Conservation (phyloP, 2,113 vertebrate genomes). For the Muntiacus reevesi region DNA sequence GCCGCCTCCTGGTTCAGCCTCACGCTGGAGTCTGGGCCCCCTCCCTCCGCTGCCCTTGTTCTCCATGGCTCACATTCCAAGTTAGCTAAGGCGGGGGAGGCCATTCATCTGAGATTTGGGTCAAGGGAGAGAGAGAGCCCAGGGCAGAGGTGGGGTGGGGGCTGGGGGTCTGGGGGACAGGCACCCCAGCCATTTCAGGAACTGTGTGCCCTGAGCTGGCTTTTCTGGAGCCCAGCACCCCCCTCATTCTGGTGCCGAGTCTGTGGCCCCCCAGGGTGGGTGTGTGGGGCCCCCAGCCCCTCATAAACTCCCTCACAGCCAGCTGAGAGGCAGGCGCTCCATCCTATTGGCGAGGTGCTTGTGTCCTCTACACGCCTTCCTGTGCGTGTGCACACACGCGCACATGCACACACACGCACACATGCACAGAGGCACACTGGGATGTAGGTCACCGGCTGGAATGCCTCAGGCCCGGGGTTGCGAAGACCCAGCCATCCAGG, state of each 20-base stretch:
- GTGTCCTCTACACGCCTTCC: rapidly evolving
- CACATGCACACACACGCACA: not conserved
- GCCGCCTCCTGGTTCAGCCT: not conserved
- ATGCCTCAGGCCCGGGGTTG: not conserved
- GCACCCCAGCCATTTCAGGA: not conserved
- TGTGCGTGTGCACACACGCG: rapidly evolving
- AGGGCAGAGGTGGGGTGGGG: not conserved
- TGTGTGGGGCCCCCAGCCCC: rapidly evolving
- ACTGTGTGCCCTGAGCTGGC: not conserved
- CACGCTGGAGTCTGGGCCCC: not conserved
- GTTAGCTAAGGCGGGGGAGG: not conserved
- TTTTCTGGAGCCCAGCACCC: not conserved
- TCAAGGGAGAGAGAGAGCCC: not conserved
- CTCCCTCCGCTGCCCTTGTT: not conserved
- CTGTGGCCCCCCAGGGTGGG: rapidly evolving
- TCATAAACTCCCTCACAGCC: not conserved
- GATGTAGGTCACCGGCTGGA: constrained; percentile 58
- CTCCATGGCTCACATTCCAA: not conserved
- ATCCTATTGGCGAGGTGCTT: not conserved
- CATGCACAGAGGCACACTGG: not conserved
- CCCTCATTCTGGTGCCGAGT: not conserved
- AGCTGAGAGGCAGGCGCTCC: not conserved
- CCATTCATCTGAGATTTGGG: not conserved
- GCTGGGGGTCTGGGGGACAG: not conserved
- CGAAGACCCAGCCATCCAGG: not conserved